Evolutionary conservation across 2,888 invertebrate genomes (phyloP).

Genomic region (Phyto melanocephala): DNA sequence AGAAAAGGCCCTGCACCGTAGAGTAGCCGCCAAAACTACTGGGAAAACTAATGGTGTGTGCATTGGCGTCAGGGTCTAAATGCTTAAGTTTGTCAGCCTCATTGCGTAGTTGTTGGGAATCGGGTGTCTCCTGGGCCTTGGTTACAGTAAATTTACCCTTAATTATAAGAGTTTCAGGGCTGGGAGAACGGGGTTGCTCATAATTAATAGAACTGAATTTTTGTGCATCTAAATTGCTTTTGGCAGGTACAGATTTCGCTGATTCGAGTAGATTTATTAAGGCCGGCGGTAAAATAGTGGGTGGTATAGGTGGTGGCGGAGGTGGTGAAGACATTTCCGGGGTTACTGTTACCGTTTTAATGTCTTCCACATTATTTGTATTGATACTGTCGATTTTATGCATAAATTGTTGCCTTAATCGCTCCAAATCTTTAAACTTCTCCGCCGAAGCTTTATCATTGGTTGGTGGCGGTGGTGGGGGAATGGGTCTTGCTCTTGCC

Average conservation of each 20-base stretch:
- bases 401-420: constrained; percentile 76
- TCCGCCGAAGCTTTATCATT: constrained; percentile 73
- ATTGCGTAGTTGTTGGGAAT: constrained; percentile 68
- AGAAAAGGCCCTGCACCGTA: constrained; percentile 83
- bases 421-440: constrained; percentile 75
- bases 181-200: neutral
- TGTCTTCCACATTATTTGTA: constrained; percentile 75
- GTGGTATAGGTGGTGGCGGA: constrained; percentile 76
- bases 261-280: constrained; percentile 73
- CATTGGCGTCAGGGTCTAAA: constrained; percentile 75
- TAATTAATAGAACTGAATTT: neutral
- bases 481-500: constrained; percentile 50
- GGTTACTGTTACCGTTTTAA: constrained; percentile 67
- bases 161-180: constrained; percentile 69
- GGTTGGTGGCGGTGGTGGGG: constrained; percentile 73
- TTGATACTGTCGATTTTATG: constrained; percentile 77
- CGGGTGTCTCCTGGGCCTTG: constrained; percentile 77
- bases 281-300: constrained; percentile 70
- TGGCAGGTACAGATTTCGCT: constrained; percentile 61
- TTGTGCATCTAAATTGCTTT: neutral
- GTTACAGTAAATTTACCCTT: constrained; percentile 81
- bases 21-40: constrained; percentile 82
- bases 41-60: constrained; percentile 86
- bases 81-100: constrained; percentile 75
- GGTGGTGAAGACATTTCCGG: constrained; percentile 74